Evolutionary conservation across 2,797 vertebrate species (phyloP).

Genomic region (Anniella stebbinsi): DNA sequence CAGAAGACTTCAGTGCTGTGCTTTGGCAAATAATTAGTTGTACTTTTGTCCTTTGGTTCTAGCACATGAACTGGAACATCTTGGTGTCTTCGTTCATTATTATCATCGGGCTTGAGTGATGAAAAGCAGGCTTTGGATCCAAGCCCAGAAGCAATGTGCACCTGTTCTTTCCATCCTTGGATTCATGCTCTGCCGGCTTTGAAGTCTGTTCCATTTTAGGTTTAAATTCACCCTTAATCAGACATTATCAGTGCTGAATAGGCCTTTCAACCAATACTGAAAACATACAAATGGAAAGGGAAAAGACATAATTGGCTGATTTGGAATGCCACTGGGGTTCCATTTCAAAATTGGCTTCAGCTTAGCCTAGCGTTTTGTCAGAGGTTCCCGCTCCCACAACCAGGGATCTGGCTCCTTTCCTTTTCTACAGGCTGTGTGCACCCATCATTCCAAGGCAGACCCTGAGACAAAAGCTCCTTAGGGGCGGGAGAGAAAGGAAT

Average conservation of each 20-base stretch:
- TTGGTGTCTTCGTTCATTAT: constrained; percentile 27
- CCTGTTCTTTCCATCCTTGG: constrained; percentile 9
- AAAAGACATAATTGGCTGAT: constrained; percentile 8
- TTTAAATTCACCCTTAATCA: constrained; percentile 3
- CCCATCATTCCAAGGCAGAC: not conserved
- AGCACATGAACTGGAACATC: constrained; percentile 24
- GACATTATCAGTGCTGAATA: not conserved
- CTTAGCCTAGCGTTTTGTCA: not conserved
- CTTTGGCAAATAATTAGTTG: constrained; percentile 6
- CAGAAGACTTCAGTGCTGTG: not conserved
- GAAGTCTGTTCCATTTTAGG: not conserved
- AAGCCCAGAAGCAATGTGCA: constrained; percentile 23
- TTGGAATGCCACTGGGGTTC: not conserved
- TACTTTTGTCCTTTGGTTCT: constrained; percentile 14
- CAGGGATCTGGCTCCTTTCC: not conserved
- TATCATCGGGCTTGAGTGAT: constrained; percentile 2
- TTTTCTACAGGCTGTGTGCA: not conserved
- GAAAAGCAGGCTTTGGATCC: constrained; percentile 20
- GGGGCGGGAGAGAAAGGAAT: not conserved
- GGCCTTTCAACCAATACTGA: constrained; percentile 3
- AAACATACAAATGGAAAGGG: not conserved
- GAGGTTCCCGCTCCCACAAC: not conserved
- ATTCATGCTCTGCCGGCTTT: not conserved
- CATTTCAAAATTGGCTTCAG: not conserved
- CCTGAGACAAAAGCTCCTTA: not conserved